A percentile compares a stretch with the other conserved stretches of the same genome.
phyloP scores from a whole-genome alignment of 2,113 vertebrate genomes.

The Cyanoliseus patagonus region DNA sequence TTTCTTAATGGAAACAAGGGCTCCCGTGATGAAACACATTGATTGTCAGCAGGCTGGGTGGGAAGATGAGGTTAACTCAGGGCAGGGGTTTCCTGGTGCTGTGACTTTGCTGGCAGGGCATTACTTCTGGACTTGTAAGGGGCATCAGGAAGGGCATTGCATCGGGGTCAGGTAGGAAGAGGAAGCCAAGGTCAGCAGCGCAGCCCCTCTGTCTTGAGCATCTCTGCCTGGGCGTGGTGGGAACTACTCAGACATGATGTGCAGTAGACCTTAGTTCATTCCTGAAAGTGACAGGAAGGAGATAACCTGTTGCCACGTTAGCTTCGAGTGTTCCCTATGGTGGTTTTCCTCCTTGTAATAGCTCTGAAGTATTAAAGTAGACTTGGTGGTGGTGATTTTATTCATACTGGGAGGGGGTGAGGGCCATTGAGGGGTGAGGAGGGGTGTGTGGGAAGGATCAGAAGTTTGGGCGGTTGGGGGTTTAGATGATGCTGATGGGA shows the following conservation, averaged over 20 bases:
- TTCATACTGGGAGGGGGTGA: fast-evolving
- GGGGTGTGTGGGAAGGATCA: neutral
- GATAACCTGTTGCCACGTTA: fast-evolving
- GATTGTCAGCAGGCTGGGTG: neutral
- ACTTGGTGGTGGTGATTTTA: fast-evolving
- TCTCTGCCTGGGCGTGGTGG: neutral
- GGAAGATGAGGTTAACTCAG: neutral
- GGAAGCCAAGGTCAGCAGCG: neutral
- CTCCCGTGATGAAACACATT: fast-evolving
- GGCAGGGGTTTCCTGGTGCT: neutral
- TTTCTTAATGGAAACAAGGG: neutral
- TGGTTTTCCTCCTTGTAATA: neutral
- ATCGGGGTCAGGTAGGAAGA: neutral
- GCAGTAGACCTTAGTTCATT: neutral
- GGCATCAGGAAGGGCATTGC: neutral
- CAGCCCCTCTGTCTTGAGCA: neutral
- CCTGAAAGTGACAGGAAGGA: neutral
- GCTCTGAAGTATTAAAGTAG: neutral
- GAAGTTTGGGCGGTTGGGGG: neutral
- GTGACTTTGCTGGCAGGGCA: neutral
- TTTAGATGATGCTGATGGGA: neutral
- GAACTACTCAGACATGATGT: neutral
- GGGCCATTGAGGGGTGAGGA: neutral
- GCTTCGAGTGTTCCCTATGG: fast-evolving
- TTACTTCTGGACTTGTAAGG: neutral